Evolutionary conservation across 1,140 invertebrate species (phyloP).

Genomic region (Drosophila pseudoobscura): DNA sequence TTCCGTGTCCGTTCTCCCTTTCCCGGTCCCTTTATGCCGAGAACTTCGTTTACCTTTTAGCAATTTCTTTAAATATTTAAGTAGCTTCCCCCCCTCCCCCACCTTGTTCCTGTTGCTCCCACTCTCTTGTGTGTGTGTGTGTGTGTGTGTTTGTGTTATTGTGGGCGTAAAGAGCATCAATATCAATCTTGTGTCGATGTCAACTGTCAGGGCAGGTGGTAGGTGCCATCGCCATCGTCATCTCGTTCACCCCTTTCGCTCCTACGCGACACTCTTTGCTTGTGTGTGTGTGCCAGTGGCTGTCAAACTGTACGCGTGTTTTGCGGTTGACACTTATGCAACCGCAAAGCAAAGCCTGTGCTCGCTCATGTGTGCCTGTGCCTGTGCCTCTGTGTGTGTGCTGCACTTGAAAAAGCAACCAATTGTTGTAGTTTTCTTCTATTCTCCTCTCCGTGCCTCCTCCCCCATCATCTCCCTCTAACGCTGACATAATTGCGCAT

Average conservation of each 20-base stretch:
- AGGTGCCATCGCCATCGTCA: conserved; percentile 11
- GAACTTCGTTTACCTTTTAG: conserved; percentile 21
- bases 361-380: conserved; percentile 4
- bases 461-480: conserved; percentile 1
- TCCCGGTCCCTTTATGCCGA: background rate
- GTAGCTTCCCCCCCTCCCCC: conserved; percentile 56
- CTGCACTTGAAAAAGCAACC: conserved; percentile 60
- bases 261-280: background rate
- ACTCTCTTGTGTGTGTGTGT: conserved; percentile 25
- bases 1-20: background rate
- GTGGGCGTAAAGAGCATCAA: conserved; percentile 45
- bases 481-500: conserved; percentile 67
- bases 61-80: conserved; percentile 78
- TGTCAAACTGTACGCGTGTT: conserved; percentile 64
- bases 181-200: conserved; percentile 47
- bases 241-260: conserved; percentile 5
- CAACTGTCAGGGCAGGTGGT: conserved; percentile 16
- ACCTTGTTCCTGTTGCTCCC: conserved; percentile 44
- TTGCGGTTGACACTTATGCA: conserved; percentile 74
- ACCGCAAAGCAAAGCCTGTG: conserved; percentile 44
- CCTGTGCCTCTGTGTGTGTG: conserved; percentile 11
- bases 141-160: conserved; percentile 9
- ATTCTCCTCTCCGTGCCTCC: background rate
- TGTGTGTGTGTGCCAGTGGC: conserved; percentile 13
- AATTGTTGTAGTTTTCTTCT: conserved; percentile 44